phyloP scores from a whole-genome alignment of 2,797 vertebrate species.

The Clarias fuscus region DNA sequence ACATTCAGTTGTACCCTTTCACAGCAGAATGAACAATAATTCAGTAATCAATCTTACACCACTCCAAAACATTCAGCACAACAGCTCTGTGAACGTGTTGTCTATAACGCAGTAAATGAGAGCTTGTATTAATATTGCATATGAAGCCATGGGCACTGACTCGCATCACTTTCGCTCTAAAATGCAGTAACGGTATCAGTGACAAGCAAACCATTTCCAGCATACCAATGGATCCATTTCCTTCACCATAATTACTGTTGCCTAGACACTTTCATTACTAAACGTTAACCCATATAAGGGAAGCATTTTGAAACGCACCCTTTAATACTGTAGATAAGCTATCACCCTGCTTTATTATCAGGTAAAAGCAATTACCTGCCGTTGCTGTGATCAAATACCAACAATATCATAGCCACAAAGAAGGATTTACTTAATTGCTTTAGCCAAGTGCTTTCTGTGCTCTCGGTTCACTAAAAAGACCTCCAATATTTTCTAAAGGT shows the following conservation, averaged over 20 bases:
- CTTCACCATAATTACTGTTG: conserved; percentile 32
- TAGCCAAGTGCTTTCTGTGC: not conserved
- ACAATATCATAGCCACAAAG: not conserved
- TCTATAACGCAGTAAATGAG: not conserved
- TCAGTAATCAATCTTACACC: not conserved
- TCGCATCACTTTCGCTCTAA: not conserved
- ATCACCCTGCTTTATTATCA: conserved; percentile 1
- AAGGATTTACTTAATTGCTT: not conserved
- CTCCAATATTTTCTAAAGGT: not conserved
- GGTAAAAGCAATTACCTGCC: conserved; percentile 9
- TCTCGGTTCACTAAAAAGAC: not conserved
- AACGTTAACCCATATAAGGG: conserved; percentile 24
- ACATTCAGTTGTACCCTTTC: not conserved
- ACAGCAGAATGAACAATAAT: not conserved
- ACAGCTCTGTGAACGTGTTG: not conserved
- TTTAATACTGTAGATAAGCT: not conserved
- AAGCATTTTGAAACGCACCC: not conserved
- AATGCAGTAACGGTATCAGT: not conserved
- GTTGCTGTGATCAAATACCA: not conserved
- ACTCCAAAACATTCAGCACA: not conserved
- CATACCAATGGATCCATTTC: conserved; percentile 5
- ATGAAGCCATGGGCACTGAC: not conserved
- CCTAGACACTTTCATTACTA: conserved; percentile 28
- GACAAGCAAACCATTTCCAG: conserved; percentile 5
- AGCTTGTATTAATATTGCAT: conserved; percentile 7